Base-by-base conservation (phyloP, 2,888 invertebrate genomes). In the Ectobius pallidus region DNA sequence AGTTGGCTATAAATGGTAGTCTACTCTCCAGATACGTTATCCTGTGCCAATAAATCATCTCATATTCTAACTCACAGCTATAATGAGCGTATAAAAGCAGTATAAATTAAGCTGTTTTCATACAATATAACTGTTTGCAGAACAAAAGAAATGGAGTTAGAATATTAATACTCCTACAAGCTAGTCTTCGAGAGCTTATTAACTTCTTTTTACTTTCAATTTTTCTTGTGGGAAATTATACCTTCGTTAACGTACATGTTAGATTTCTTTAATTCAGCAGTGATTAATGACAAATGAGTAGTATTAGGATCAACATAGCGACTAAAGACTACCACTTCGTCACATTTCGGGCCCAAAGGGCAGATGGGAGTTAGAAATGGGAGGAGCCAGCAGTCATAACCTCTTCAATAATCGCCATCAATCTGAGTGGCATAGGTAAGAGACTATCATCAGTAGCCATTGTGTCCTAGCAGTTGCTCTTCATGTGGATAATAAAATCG, bases 361-460 rank as follows among this genome's bases (percentile, higher is more conserved):
- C 46, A 46, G 46, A n/a, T 14, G 46, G 46, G 46, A 46, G 46
- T 3, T 11, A 46, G 46, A 46, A 46, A 46, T 46, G 46, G 46
- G 46, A 46, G 46, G 46, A 4, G 7, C 46, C n/a, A 46, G 7
- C 46, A 46, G 46, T 46, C 46, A 46, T 7, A 46, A n/a, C 46
- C 46, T 46, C 46, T 46, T 46, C 7, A 46, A 46, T 46, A 46
- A 46, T n/a, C 3, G n/a, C n/a, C 46, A 46, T 46, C 46, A 46
- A 46, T 46, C 46, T 46, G 3, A 46, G 46, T n/a, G 11, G 46
- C 7, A 46, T n/a, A n/a, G n/a, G n/a, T n/a, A n/a, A n/a, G 46
- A 46, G 9, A 46, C 46, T 46, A 46, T 46, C 46, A 46, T 46
- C 46, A 46, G 46, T 3, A 46, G 46, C 46, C 46, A 46, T 46